These are phyloP conservation scores for Chlorospingus flavigularis DNA, from an alignment of 2,797 vertebrate genomes.

Conservation along the genomic window DNA sequence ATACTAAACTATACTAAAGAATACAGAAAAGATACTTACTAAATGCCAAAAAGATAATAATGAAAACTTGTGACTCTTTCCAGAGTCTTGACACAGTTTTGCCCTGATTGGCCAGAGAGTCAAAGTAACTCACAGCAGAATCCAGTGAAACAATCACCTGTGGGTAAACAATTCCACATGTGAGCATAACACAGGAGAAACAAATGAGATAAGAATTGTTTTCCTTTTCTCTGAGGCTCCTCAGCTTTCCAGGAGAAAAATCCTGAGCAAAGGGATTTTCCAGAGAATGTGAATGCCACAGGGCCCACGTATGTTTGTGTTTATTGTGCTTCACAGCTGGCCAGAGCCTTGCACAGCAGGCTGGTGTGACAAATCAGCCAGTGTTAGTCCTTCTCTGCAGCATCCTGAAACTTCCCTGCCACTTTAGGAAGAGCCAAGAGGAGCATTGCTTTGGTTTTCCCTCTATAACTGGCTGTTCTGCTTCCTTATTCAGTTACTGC, in stretches of 20 bases:
- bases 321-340: neutral
- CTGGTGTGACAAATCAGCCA: neutral
- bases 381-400: fast-evolving
- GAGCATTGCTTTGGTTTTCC: neutral
- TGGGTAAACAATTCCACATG: neutral
- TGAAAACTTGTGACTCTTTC: neutral
- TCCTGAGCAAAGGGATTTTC: neutral
- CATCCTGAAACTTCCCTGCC: neutral
- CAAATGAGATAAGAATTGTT: neutral
- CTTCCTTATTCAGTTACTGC: neutral
- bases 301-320: neutral
- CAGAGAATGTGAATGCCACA: neutral
- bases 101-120: neutral
- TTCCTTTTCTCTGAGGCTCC: neutral
- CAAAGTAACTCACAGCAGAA: neutral
- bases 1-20: neutral
- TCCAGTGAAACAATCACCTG: neutral
- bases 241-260: neutral
- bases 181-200: neutral
- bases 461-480: neutral
- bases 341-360: neutral
- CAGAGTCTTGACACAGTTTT: neutral
- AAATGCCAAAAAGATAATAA: neutral
- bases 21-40: neutral
- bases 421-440: neutral